Base-by-base conservation (phyloP, 1,140 invertebrate species). In the Ptiloglossa arizonensis region DNA sequence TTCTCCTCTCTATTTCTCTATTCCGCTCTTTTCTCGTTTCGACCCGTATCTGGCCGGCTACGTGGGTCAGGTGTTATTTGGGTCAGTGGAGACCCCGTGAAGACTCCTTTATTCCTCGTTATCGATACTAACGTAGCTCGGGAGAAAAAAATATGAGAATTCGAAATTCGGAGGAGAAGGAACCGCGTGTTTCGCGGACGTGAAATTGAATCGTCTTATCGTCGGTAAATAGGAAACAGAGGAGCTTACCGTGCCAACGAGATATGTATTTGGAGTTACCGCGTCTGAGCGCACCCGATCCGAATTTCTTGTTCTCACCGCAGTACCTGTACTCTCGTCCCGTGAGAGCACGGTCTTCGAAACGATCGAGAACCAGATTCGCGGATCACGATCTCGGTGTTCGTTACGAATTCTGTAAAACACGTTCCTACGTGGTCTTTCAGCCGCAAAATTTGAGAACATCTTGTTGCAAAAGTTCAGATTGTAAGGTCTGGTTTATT, bases 31-130 rank as follows among this genome's bases (percentile, higher is more conserved):
- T 66, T 17, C 32, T 22, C 24, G 50, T 59, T 35, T 63, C 68
- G 9, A 41, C 22, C 29, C 22, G n/a, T 0, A 29, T 44, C 48
- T 29, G 35, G 52, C 50, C 35, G 29, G 57, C 63, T 52, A 67
- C 48, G 63, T 54, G 15, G 56, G 38, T 62, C 44, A 48, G 67
- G 46, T 22, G 73, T 52, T n/a, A 85, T 85, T 73, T 84, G 48
- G 83, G 83, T 84, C 82, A 85, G 69, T 84, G 48, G 82, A 80
- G 81, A 62, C 29, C 41, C 2, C 64, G 41, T 41, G n/a, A n/a
- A n/a, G n/a, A 22, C 56, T 72, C 56, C 54, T 22, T 32, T 44
- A 5, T 29, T 15, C 13, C 35, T n/a, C n/a, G n/a, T n/a, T n/a
- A n/a, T n/a, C n/a, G n/a, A n/a, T n/a, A n/a, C n/a, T n/a, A n/a